Evolutionary conservation across 1,140 invertebrate genomes (phyloP).

Genomic region (Cheumatopsyche charites): DNA sequence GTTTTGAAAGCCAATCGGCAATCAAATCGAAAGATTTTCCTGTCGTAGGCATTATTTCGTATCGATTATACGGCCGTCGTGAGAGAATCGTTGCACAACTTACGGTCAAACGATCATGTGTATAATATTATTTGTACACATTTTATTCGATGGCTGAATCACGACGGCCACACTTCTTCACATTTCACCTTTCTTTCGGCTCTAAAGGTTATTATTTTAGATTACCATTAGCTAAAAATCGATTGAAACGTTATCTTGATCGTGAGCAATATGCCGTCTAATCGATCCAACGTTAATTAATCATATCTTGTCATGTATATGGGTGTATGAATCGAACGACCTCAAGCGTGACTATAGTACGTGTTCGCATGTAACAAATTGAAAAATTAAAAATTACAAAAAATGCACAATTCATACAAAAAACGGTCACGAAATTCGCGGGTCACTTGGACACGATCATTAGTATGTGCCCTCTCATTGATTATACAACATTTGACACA

Average conservation of each 20-base stretch:
- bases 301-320: background rate
- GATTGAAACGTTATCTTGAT: conserved; percentile 5
- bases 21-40: too few species aligned
- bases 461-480: too few species aligned
- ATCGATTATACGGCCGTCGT: background rate
- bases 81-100: conserved; percentile 29
- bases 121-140: conserved; percentile 16
- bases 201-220: conserved; percentile 4
- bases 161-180: background rate
- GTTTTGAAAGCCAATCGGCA: too few species aligned
- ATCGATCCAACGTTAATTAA: conserved; percentile 1
- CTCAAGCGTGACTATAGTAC: background rate
- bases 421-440: conserved; percentile 12
- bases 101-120: conserved; percentile 26
- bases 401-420: background rate
- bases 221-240: background rate
- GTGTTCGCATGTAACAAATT: conserved; percentile 1
- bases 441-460: too few species aligned
- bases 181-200: conserved; percentile 12
- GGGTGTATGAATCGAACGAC: background rate
- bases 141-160: background rate
- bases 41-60: background rate
- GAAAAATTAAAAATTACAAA: conserved; percentile 8
- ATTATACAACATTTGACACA: too few species aligned
- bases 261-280: background rate